Percentiles rank a stretch among this genome's conserved stretches.
These are phyloP conservation scores for Corvus hawaiiensis DNA, from an alignment of 2,113 vertebrate species.

Conservation along the genomic window DNA sequence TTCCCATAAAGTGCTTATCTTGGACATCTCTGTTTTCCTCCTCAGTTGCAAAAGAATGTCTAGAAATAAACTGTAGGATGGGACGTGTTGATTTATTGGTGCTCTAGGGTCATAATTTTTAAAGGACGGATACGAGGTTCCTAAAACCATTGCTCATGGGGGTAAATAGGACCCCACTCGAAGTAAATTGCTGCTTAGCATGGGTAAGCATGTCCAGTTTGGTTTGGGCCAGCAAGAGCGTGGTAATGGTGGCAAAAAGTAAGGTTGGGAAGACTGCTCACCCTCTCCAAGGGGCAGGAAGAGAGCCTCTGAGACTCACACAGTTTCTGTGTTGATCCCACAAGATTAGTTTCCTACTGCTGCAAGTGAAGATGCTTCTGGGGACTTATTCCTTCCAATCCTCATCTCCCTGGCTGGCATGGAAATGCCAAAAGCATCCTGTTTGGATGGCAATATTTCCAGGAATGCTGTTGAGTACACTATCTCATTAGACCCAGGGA, in stretches of 20 bases:
- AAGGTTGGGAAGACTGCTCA: background rate
- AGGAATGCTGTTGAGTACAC: background rate
- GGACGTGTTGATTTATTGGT: background rate
- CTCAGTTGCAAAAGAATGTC: background rate
- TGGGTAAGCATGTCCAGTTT: background rate
- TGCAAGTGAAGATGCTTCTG: background rate
- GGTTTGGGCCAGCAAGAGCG: background rate
- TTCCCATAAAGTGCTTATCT: background rate
- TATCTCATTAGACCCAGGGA: background rate
- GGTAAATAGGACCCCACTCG: background rate
- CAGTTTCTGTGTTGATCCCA: background rate
- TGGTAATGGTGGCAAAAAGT: background rate
- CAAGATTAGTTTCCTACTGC: background rate
- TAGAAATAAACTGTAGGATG: background rate
- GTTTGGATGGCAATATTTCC: background rate
- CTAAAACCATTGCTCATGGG: background rate
- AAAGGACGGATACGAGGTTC: background rate
- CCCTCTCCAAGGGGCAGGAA: background rate
- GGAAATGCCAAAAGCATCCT: background rate
- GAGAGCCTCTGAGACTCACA: background rate
- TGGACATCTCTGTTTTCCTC: background rate
- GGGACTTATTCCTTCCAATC: background rate
- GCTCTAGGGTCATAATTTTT: background rate
- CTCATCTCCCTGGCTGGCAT: background rate
- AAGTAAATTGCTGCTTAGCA: background rate